Conservation (phyloP, 2,113 vertebrate species). For the Mungos mungo region DNA sequence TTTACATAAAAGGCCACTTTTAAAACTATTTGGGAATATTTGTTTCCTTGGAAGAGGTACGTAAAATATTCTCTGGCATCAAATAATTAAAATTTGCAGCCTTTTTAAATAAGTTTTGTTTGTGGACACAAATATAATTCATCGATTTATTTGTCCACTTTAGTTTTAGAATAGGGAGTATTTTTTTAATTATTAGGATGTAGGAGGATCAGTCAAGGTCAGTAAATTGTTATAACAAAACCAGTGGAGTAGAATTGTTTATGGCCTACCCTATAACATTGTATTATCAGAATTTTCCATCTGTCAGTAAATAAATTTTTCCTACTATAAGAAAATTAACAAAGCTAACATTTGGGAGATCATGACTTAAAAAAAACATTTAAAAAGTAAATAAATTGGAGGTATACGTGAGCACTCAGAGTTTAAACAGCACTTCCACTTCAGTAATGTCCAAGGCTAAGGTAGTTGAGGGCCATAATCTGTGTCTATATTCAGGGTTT, state of each 20-base stretch:
- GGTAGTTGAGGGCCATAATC: slow-evolving; percentile 2
- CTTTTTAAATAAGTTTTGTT: not conserved
- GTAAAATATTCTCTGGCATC: slow-evolving; percentile 44
- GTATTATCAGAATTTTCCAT: slow-evolving; percentile 40
- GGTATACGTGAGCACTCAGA: not conserved
- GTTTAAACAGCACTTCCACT: not conserved
- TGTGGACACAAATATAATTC: slow-evolving; percentile 40
- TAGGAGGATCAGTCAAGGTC: slow-evolving; percentile 48
- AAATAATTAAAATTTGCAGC: slow-evolving; percentile 37
- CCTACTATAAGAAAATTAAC: not conserved
- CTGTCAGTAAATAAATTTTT: slow-evolving; percentile 20
- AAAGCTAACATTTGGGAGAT: slow-evolving; percentile 7
- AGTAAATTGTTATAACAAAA: slow-evolving; percentile 29
- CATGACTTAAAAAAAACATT: not conserved
- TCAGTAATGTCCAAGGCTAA: not conserved
- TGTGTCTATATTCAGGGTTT: not conserved
- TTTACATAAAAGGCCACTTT: not conserved
- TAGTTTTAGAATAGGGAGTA: slow-evolving; percentile 61
- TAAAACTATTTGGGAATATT: not conserved
- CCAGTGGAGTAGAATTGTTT: slow-evolving; percentile 22
- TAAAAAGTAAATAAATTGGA: slow-evolving; percentile 25
- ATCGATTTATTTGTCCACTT: slow-evolving; percentile 42
- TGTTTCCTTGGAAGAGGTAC: not conserved
- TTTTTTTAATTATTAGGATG: slow-evolving; percentile 45
- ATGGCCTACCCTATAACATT: not conserved